A percentile compares a stretch with the other conserved stretches of the same genome.
Evolutionary conservation across 2,113 vertebrate species (phyloP).

Genomic region (Trichechus manatus): DNA sequence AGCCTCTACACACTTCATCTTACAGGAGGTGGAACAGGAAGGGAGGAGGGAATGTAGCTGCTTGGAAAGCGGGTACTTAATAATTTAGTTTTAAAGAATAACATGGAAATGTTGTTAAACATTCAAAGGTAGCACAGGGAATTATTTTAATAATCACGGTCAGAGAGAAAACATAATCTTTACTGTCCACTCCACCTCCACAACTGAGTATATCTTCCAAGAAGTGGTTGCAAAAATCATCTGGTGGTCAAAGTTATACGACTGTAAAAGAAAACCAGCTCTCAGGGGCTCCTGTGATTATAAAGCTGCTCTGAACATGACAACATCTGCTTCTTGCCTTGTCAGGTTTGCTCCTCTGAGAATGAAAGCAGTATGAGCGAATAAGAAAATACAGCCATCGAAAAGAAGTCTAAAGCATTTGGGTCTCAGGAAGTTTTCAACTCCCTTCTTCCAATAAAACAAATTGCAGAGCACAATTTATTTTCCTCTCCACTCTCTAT

Average conservation of each 20-base stretch:
- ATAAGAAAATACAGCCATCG: background rate
- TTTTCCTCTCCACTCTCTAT: background rate
- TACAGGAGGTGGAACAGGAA: fast-evolving
- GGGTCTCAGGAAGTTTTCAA: background rate
- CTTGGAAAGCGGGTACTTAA: fast-evolving
- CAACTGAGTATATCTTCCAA: background rate
- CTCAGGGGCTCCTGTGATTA: background rate
- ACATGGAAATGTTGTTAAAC: background rate
- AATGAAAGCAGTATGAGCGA: background rate
- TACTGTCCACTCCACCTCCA: fast-evolving
- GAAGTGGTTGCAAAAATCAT: background rate
- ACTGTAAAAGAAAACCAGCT: background rate
- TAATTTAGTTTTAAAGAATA: background rate
- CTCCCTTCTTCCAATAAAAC: background rate
- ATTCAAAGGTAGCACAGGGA: too few relatives aligned
- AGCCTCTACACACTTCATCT: background rate
- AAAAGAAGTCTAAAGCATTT: background rate
- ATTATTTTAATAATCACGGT: fast-evolving
- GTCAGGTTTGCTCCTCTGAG: background rate
- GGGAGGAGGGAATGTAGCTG: background rate
- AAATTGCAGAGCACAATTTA: background rate
- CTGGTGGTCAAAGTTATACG: background rate
- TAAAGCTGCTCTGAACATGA: background rate
- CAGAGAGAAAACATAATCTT: background rate
- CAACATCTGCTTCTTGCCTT: background rate